Base-by-base conservation (phyloP, 2,113 vertebrate genomes). In the Pimephales promelas region DNA sequence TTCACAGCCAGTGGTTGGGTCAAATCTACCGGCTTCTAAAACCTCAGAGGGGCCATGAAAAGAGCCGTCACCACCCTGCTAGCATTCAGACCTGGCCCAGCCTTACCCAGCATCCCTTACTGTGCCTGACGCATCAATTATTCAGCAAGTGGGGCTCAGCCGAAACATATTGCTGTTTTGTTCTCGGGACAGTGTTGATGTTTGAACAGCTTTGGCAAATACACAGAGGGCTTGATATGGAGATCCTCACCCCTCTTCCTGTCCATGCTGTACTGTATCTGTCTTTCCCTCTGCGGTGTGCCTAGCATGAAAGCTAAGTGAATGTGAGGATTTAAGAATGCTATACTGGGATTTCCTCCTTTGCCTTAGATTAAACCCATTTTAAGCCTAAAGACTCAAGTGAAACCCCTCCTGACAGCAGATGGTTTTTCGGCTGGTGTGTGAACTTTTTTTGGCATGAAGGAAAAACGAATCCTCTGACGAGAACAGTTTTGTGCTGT, bases 201-300 rank as follows among this genome's bases (percentile, higher is more conserved):
- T 77, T 77, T 68, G 74, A 87, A 81, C 56, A 71, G 34, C 66
- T 87, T 83, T 83, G 57, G 56, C 71, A 56, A 75, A 83, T 43
- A 85, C 56, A 84, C 31, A 47, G 45, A 74, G 56, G 49, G 40
- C 22, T 43, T 57, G 80, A 8, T 52, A 77, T 62, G 49, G 11
- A 75, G 59, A 56, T 71, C 71, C 77, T 64, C 47, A 34, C 57
- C 56, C n/a, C 26, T 47, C 40, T 52, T 59, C n/a, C 68, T 81
- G 22, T 24, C 79, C 31, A 64, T 56, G 56, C 11, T 56, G 59
- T 64, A 40, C 81, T 26, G 83, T 49, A 3, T 76, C 78, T 75
- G 31, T 83, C 49, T 76, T 31, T 75, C 52, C 74, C 31, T 28
- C 45, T 10, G 56, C 59, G 49, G 64, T 70, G 73, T 62, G 43